Conservation (phyloP, 2,113 vertebrate genomes). For the Bos javanicus region DNA sequence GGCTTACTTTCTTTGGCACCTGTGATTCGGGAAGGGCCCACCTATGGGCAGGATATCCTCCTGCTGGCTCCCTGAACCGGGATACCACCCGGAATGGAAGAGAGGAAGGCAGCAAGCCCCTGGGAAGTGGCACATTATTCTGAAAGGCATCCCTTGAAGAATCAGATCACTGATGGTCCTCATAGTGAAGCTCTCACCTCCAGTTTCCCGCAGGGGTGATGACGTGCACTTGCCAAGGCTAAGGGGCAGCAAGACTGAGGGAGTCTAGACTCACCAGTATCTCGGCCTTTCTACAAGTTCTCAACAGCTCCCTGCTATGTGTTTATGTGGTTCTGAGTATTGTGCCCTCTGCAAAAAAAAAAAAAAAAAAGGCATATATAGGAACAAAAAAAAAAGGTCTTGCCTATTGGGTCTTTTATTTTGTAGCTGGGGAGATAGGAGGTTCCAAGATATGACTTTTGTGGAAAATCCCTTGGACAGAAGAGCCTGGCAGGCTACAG, state of each 20-base stretch:
- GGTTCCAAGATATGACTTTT: background rate
- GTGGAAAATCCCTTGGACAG: background rate
- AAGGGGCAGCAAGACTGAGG: background rate
- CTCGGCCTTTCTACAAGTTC: background rate
- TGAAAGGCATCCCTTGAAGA: background rate
- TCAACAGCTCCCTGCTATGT: fast-evolving
- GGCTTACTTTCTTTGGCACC: background rate
- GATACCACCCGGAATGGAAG: background rate
- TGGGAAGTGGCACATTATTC: background rate
- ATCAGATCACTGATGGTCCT: background rate
- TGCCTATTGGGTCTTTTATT: background rate
- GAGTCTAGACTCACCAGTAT: background rate
- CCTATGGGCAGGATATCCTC: background rate
- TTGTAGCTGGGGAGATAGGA: background rate
- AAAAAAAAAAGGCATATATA: background rate
- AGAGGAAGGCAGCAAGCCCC: background rate
- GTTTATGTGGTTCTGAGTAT: background rate
- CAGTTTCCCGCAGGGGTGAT: background rate
- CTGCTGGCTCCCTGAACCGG: background rate
- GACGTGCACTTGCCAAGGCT: background rate
- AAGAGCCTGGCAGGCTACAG: background rate
- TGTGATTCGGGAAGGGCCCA: background rate
- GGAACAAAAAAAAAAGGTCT: background rate
- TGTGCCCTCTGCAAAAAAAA: background rate
- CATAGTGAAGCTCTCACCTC: background rate